Conservation (phyloP, 1,140 invertebrate genomes). For the Marisa cornuarietis region DNA sequence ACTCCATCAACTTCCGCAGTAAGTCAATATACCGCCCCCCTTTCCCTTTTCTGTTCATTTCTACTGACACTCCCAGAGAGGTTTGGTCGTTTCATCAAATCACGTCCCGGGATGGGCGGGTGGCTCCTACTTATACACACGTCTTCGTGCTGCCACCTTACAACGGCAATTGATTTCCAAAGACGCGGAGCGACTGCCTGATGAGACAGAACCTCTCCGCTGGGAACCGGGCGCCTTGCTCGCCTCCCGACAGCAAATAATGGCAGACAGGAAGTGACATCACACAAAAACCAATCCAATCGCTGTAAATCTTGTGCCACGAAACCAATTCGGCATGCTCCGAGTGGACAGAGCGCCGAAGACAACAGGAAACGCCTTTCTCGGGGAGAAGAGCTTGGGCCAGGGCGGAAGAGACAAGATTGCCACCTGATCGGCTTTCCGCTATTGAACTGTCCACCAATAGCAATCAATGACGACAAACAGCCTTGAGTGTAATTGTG, state of each 20-base stretch:
- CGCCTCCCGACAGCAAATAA: slow-evolving; percentile 9
- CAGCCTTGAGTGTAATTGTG: slow-evolving; percentile 12
- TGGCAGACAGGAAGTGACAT: slow-evolving; percentile 14
- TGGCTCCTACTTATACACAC: too few relatives aligned
- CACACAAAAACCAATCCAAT: slow-evolving; percentile 22
- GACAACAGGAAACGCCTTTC: too few relatives aligned
- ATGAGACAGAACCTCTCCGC: slow-evolving; percentile 17
- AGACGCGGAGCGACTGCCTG: slow-evolving; percentile 2
- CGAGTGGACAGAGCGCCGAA: too few relatives aligned
- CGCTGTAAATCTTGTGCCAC: slow-evolving; percentile 14
- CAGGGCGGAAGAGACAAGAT: not conserved
- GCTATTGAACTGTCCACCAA: slow-evolving; percentile 11
- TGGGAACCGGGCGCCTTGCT: slow-evolving; percentile 13
- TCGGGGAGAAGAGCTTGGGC: too few relatives aligned
- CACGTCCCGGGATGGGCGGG: too few relatives aligned
- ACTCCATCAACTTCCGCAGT: too few relatives aligned
- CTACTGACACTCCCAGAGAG: too few relatives aligned
- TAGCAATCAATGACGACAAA: slow-evolving; percentile 15
- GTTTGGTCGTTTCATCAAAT: too few relatives aligned
- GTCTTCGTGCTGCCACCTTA: too few relatives aligned
- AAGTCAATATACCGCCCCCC: too few relatives aligned
- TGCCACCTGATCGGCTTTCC: slow-evolving; percentile 12
- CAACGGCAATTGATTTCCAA: not conserved
- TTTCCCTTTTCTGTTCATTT: too few relatives aligned
- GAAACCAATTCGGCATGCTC: slow-evolving; percentile 8